phyloP scores from a whole-genome alignment of 2,797 vertebrate species.

The Bovichtus variegatus region DNA sequence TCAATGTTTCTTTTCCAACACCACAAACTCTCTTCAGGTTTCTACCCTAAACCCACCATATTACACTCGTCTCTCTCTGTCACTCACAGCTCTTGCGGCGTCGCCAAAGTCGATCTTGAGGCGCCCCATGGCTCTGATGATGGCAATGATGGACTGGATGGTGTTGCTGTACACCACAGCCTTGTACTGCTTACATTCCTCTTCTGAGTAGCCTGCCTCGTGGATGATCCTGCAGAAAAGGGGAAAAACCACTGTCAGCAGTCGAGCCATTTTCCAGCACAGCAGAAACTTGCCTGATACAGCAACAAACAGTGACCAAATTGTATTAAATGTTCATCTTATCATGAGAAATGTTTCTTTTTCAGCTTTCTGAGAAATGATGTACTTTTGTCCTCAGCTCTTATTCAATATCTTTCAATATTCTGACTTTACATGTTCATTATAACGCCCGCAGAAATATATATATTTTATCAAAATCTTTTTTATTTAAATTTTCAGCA shows the following conservation, averaged over 20 bases:
- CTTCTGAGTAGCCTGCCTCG: slow-evolving; percentile 97
- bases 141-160: slow-evolving; percentile 98
- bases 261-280: neutral
- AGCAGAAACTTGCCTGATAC: neutral
- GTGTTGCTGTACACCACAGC: slow-evolving; percentile 99
- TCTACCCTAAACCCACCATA: neutral
- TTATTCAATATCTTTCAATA: slow-evolving; percentile 3
- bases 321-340: too few species aligned
- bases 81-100: slow-evolving; percentile 91
- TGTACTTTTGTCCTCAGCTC: neutral
- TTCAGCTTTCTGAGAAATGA: neutral
- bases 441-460: neutral
- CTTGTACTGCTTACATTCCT: slow-evolving; percentile 99
- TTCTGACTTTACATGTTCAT: neutral
- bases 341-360: neutral
- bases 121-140: slow-evolving; percentile 98
- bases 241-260: neutral
- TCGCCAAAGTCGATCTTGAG: slow-evolving; percentile 98
- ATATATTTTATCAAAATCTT: too few species aligned
- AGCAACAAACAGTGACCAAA: neutral
- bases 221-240: slow-evolving; percentile 92
- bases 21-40: slow-evolving; percentile 4
- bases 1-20: slow-evolving; percentile 4
- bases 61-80: neutral
- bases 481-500: too few species aligned